Percentiles rank a stretch among this genome's conserved stretches.
Conservation (phyloP, 2,113 vertebrate genomes). For the Montifringilla adamsi region DNA sequence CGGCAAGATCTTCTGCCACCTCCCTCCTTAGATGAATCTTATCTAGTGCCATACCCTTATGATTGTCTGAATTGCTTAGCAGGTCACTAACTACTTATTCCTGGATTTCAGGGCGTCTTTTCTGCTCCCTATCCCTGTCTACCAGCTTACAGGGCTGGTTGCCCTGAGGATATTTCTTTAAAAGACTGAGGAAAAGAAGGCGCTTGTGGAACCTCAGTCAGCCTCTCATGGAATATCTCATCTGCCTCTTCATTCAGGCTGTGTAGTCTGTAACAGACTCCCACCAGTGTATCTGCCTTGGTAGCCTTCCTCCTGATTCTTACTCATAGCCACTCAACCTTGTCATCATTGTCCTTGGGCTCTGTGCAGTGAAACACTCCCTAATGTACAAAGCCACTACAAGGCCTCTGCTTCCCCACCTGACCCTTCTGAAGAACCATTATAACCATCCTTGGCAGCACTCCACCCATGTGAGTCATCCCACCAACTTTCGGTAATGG, state of each 20-base stretch:
- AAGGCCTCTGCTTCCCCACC: not conserved
- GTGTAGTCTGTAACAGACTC: not conserved
- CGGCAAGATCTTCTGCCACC: accelerated
- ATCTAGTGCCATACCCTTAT: not conserved
- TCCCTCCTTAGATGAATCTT: not conserved
- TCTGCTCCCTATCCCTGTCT: not conserved
- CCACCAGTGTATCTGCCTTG: not conserved
- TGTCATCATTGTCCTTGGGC: not conserved
- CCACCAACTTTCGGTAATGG: accelerated
- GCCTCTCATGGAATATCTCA: not conserved
- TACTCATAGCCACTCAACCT: not conserved
- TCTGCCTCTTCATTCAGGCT: not conserved
- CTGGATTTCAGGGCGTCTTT: not conserved
- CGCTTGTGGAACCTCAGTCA: accelerated
- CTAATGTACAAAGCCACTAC: not conserved
- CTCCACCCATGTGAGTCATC: not conserved
- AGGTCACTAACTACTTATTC: not conserved
- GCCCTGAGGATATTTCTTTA: not conserved
- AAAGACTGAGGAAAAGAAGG: not conserved
- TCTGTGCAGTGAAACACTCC: not conserved
- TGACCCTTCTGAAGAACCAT: not conserved
- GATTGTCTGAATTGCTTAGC: not conserved
- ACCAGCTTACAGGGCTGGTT: not conserved
- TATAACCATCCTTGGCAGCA: not conserved
- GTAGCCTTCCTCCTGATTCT: not conserved